These are phyloP conservation scores for Anseranas semipalmata DNA, from an alignment of 2,113 vertebrate species.

Conservation along the genomic window DNA sequence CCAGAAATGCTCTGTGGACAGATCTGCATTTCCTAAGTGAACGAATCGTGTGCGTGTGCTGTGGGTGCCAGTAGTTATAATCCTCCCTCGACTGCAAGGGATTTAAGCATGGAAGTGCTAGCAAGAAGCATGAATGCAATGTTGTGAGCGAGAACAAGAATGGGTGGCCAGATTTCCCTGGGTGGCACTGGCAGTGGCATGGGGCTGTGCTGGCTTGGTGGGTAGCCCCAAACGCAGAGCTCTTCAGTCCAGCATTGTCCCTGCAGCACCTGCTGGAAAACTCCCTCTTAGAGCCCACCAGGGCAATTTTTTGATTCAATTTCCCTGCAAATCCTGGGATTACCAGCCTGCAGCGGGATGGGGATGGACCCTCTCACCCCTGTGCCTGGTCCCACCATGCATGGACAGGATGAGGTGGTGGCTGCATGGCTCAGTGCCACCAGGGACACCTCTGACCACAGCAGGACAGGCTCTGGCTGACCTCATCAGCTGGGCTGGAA, in stretches of 20 bases:
- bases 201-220: background rate
- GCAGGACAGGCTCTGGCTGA: background rate
- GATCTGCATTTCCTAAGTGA: background rate
- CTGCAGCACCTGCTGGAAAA: background rate
- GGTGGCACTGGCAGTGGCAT: background rate
- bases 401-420: background rate
- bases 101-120: background rate
- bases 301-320: background rate
- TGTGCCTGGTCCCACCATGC: background rate
- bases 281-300: background rate
- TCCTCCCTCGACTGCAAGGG: background rate
- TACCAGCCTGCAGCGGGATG: background rate
- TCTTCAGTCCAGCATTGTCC: background rate
- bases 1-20: background rate
- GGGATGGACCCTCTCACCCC: background rate
- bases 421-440: background rate
- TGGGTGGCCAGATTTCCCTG: background rate
- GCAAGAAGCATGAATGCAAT: too few relatives aligned
- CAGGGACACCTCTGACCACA: background rate
- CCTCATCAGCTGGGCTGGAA: background rate
- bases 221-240: background rate
- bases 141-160: background rate
- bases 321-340: background rate
- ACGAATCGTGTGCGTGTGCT: fast-evolving
- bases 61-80: background rate